A percentile compares a stretch with the other conserved stretches of the same genome.
Evolutionary conservation across 92 coral and sea anemone genomes (phyloP).

Genomic region (Virgularia gustaviana): DNA sequence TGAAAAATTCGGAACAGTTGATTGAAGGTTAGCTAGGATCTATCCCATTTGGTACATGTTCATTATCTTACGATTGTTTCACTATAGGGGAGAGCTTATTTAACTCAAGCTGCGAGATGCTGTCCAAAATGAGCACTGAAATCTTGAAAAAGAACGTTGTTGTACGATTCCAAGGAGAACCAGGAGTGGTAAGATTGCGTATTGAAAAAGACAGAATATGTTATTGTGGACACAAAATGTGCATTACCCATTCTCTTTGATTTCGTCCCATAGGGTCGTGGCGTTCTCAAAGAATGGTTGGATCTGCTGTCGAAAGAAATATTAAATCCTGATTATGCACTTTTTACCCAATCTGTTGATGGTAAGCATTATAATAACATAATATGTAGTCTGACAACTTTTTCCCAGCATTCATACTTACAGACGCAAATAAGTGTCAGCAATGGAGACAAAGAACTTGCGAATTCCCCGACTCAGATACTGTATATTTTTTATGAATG

Average conservation of each 20-base stretch:
- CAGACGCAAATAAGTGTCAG: too few species aligned
- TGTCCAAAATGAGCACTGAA: slow-evolving; percentile 54
- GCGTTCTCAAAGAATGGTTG: slow-evolving; percentile 53
- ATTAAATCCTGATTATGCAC: slow-evolving; percentile 52
- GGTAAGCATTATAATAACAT: too few species aligned
- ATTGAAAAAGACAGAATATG: neutral
- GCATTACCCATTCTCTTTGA: neutral
- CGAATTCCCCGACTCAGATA: too few species aligned
- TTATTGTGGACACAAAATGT: too few species aligned
- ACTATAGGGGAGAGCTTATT: slow-evolving; percentile 37
- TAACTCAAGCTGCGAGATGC: slow-evolving; percentile 54
- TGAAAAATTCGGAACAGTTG: too few species aligned
- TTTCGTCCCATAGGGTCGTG: slow-evolving; percentile 43
- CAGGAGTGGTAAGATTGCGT: slow-evolving; percentile 57
- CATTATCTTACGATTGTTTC: too few species aligned
- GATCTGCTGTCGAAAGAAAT: slow-evolving; percentile 53
- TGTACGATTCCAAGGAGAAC: slow-evolving; percentile 54
- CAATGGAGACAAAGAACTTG: too few species aligned
- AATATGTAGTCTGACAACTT: too few species aligned
- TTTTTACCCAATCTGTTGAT: slow-evolving; percentile 55
- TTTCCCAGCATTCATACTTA: too few species aligned
- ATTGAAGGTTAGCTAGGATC: neutral
- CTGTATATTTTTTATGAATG: too few species aligned
- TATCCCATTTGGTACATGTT: neutral
- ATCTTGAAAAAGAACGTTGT: slow-evolving; percentile 52